Conservation (phyloP, 2,888 invertebrate species). For the Steinernema scapterisci region DNA sequence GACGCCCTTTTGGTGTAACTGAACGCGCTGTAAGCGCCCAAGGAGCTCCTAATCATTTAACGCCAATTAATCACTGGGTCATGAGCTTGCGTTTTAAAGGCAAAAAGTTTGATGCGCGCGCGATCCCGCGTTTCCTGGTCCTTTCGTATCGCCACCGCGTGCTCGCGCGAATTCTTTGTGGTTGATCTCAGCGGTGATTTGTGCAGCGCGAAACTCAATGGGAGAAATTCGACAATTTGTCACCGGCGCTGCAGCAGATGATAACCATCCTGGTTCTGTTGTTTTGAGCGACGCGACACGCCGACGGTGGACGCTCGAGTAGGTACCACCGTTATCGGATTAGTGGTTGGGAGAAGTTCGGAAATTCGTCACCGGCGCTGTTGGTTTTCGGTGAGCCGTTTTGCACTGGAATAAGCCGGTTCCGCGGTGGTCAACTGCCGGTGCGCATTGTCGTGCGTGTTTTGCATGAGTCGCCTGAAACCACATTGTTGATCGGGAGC, state of each 20-base stretch:
- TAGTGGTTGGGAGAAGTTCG: too few relatives aligned
- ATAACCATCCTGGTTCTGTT: neutral
- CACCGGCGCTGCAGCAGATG: neutral
- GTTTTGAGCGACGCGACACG: neutral
- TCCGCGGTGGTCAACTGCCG: constrained; percentile 11
- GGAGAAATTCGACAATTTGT: neutral
- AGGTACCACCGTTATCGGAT: neutral
- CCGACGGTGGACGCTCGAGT: neutral
- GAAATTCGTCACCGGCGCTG: too few relatives aligned
- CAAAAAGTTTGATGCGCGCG: constrained; percentile 28
- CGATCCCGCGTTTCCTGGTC: constrained; percentile 18
- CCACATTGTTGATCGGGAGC: neutral
- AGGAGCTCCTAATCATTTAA: constrained; percentile 26
- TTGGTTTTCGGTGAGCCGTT: neutral
- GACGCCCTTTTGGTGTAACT: constrained; percentile 12
- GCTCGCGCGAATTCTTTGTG: constrained; percentile 3
- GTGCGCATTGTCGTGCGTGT: neutral
- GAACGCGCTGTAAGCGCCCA: constrained; percentile 11
- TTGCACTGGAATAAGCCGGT: constrained; percentile 12
- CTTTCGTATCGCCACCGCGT: neutral
- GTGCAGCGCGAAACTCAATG: neutral
- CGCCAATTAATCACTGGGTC: constrained; percentile 31
- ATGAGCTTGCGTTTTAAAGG: constrained; percentile 29
- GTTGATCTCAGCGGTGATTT: constrained; percentile 14
- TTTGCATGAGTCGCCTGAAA: constrained; percentile 10